Percentiles rank a stretch among this genome's conserved stretches.
Conservation (phyloP, 2,888 invertebrate species). For the Trachelus tabidus region DNA sequence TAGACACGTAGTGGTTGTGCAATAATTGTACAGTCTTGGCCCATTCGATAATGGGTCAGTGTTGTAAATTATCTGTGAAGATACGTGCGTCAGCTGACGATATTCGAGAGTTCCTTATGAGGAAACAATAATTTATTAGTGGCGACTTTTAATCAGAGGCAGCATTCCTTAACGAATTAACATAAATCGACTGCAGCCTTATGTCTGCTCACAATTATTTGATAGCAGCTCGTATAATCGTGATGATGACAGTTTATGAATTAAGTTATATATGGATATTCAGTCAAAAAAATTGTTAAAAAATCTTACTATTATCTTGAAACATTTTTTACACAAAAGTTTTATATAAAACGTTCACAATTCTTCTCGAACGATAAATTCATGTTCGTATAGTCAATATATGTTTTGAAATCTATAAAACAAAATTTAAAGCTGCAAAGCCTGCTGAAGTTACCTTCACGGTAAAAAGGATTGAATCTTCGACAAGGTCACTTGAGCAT, state of each 20-base stretch:
- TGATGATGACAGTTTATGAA: background rate
- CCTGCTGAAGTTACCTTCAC: background rate
- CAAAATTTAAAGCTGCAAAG: background rate
- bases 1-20: background rate
- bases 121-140: background rate
- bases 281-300: background rate
- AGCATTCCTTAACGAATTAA: background rate
- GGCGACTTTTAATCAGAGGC: background rate
- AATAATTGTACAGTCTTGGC: background rate
- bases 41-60: background rate
- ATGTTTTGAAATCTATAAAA: background rate
- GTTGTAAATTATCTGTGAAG: background rate
- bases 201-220: background rate
- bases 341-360: background rate
- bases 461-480: background rate
- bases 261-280: background rate
- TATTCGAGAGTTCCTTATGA: background rate
- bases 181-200: background rate
- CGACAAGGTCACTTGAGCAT: background rate
- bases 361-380: background rate
- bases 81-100: background rate
- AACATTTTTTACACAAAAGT: background rate
- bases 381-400: background rate
- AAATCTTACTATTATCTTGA: background rate
- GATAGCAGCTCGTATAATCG: background rate